A percentile compares a stretch with the other conserved stretches of the same genome.
These are phyloP conservation scores for Molothrus ater DNA, from an alignment of 2,797 vertebrate species.

Conservation along the genomic window DNA sequence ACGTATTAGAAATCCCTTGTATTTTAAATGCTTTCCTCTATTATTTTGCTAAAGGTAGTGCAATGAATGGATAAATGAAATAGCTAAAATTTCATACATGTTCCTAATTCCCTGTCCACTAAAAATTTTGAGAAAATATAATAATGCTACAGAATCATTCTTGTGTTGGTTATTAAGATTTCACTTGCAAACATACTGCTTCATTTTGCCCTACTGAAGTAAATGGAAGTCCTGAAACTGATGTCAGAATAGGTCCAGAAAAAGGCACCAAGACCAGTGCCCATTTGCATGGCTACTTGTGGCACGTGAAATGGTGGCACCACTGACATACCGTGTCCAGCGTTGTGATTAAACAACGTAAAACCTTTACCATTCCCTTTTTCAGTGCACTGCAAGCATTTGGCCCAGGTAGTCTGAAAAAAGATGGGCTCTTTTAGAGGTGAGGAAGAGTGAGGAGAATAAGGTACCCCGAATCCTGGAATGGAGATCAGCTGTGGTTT, in stretches of 20 bases:
- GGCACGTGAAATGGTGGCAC: not conserved
- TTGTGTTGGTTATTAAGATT: not conserved
- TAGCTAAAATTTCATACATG: not conserved
- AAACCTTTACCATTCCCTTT: not conserved
- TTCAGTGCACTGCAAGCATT: not conserved
- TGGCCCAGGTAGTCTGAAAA: not conserved
- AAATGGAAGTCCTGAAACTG: rapidly evolving
- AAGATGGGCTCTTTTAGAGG: not conserved
- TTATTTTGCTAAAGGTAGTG: not conserved
- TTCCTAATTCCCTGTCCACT: not conserved
- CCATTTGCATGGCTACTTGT: not conserved
- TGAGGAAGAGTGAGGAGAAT: not conserved
- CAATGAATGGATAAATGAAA: not conserved
- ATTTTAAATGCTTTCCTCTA: not conserved
- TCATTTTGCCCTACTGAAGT: not conserved
- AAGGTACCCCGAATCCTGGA: not conserved
- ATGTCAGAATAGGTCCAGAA: not conserved
- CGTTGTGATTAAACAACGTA: not conserved
- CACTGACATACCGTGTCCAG: not conserved
- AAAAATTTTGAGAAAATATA: not conserved
- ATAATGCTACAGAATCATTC: not conserved
- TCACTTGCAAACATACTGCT: not conserved
- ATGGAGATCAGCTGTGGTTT: not conserved
- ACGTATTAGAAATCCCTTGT: not conserved
- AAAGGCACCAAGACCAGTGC: rapidly evolving